These are phyloP conservation scores for Catostylus mosaicus DNA, from an alignment of 30 jellyfish, hydroid and myxozoan genomes.

Conservation along the genomic window DNA sequence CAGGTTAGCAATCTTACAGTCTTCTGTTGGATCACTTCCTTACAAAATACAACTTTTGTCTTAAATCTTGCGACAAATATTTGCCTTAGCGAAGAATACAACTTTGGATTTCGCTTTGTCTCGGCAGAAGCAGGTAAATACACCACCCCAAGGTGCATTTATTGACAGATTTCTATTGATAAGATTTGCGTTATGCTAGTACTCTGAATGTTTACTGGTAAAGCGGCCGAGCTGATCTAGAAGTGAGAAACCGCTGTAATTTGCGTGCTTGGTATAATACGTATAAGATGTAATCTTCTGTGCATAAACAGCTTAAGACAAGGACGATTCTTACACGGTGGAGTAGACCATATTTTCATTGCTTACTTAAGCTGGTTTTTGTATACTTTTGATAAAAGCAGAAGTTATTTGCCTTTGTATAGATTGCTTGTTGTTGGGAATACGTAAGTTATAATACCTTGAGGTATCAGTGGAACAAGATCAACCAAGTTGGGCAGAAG, in stretches of 20 bases:
- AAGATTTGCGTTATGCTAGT: background rate
- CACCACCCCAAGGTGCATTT: background rate
- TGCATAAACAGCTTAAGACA: background rate
- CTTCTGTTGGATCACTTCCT: too few species aligned
- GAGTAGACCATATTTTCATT: background rate
- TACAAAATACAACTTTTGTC: conserved; percentile 12
- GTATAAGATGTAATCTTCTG: background rate
- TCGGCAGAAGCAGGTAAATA: conserved; percentile 8
- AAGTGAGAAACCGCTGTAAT: background rate
- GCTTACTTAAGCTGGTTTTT: background rate
- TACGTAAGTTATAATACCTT: background rate
- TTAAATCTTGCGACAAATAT: conserved; percentile 34
- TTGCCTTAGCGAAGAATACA: conserved; percentile 7
- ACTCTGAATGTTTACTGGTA: background rate
- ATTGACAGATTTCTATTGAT: conserved; percentile 12
- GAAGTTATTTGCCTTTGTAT: background rate
- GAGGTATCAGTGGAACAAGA: too few species aligned
- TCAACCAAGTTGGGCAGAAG: too few species aligned
- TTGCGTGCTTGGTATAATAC: background rate
- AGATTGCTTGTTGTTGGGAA: background rate
- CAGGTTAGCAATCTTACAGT: too few species aligned
- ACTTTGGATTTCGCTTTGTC: conserved; percentile 13
- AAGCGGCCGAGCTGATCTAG: background rate
- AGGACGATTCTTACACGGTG: background rate
- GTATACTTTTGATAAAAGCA: background rate